Percentiles rank a stretch among this genome's conserved stretches.
Conservation (phyloP, 2,888 invertebrate genomes). For the Metalampra italica region DNA sequence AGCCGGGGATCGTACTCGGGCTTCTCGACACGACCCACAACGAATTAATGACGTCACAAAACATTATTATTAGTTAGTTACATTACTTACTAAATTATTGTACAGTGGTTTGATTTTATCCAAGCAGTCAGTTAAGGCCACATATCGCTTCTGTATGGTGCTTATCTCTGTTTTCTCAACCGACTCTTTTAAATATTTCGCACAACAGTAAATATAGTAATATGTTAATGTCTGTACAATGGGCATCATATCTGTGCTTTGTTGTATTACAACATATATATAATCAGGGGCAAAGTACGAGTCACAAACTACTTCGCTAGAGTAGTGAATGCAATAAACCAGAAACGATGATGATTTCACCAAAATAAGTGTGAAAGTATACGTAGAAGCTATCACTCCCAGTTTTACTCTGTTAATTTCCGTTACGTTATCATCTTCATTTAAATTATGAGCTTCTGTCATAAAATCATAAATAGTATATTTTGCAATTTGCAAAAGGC, state of each 20-base stretch:
- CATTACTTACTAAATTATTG: slow-evolving; percentile 10
- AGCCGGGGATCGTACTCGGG: no score
- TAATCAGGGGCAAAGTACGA: neutral
- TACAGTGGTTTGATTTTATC: slow-evolving; percentile 11
- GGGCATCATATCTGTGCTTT: neutral
- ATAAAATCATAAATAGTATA: neutral
- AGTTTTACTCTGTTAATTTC: neutral
- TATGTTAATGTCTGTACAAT: neutral
- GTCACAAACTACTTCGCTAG: neutral
- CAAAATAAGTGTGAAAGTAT: neutral
- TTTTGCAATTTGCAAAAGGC: neutral
- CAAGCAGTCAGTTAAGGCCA: slow-evolving; percentile 1
- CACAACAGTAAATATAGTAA: neutral
- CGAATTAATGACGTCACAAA: no score
- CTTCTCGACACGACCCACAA: no score
- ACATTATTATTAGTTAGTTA: neutral
- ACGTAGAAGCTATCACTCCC: neutral
- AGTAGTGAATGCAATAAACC: neutral
- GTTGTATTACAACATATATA: no score
- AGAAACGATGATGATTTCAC: neutral
- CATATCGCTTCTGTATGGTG: neutral
- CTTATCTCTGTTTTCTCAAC: neutral
- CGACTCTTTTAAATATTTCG: neutral
- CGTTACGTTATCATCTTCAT: neutral
- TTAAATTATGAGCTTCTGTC: neutral